Conservation (phyloP, 2,888 invertebrate genomes). For the Drosophila leonis region DNA sequence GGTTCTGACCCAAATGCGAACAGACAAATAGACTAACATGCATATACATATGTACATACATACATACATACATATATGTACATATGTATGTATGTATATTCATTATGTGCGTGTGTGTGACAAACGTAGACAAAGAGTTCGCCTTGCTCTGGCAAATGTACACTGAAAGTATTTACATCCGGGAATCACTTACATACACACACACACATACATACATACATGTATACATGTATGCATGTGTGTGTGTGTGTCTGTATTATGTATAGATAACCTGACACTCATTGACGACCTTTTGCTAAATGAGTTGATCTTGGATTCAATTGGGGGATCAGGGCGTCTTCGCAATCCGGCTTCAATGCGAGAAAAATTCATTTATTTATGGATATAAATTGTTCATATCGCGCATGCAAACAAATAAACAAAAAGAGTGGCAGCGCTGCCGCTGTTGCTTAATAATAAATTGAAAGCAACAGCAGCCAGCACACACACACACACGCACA, state of each 20-base stretch:
- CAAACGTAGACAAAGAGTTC: conserved; percentile 13
- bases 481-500: conserved; percentile 1
- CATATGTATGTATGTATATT: neutral
- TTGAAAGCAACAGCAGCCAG: conserved; percentile 33
- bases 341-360: conserved; percentile 43
- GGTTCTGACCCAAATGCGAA: conserved; percentile 74
- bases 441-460: conserved; percentile 47
- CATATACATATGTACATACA: neutral
- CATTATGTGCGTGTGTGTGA: neutral
- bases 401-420: conserved; percentile 24
- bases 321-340: conserved; percentile 35
- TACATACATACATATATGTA: neutral
- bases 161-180: conserved; percentile 35
- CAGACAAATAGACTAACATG: conserved; percentile 8
- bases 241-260: neutral
- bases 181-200: conserved; percentile 11
- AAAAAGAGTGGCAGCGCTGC: conserved; percentile 39
- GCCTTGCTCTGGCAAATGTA: conserved; percentile 4
- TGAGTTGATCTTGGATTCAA: conserved; percentile 50
- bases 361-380: conserved; percentile 51
- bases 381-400: conserved; percentile 32
- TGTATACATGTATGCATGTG: too few species aligned
- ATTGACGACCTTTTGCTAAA: conserved; percentile 49
- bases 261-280: conserved; percentile 25
- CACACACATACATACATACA: neutral